Base-by-base conservation (phyloP, 2,797 vertebrate genomes). In the Myioborus melanocephalus region DNA sequence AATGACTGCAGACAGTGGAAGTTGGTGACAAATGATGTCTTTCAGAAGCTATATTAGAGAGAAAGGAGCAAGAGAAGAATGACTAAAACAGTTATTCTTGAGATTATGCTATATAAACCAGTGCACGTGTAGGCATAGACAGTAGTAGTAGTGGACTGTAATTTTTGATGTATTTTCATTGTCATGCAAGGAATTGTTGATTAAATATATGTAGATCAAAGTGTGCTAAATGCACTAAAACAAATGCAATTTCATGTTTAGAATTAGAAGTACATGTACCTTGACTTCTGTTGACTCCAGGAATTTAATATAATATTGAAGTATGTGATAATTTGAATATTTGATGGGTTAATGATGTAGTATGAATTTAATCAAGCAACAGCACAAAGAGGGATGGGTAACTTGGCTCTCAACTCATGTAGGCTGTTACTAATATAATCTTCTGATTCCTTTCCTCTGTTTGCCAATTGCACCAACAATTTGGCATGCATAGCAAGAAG, bases 351-450 rank as follows among this genome's bases (percentile, higher is more conserved):
- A 86, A 73, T 26, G 43, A 75, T 85, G 49, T 64, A 89, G 14
- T 26, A 55, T 46, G 68, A 89, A 90, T 93, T 95, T 95, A 95
- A 95, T 93, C 87, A 94, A 81, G 50, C 10, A 87, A 53, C 19
- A 61, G 24, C 68, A 77, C 27, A 80, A 93, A 90, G 60, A 90
- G 57, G 32, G 27, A 23, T 83, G 69, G 53, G 27, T 84, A 75
- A 85, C 73, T 92, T 94, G 75, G 49, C 71, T 92, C 69, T 79
- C 71, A 89, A 6, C 35, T 93, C 77, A 60, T 92, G 65, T 65
- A 84, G 69, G 47, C 37, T 72, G 77, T 53, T 63, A 66, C 18
- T 71, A 52, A 85, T 71, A 66, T 27, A 14, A 34, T 44, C 59
- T 91, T 81, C 21, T 44, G 13, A 81, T 37, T 94, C 71, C 53